Evolutionary conservation across 2,888 invertebrate species (phyloP), one percentile per base, ranked within the genome.

Genomic region (Drosophila koepferae): DNA sequence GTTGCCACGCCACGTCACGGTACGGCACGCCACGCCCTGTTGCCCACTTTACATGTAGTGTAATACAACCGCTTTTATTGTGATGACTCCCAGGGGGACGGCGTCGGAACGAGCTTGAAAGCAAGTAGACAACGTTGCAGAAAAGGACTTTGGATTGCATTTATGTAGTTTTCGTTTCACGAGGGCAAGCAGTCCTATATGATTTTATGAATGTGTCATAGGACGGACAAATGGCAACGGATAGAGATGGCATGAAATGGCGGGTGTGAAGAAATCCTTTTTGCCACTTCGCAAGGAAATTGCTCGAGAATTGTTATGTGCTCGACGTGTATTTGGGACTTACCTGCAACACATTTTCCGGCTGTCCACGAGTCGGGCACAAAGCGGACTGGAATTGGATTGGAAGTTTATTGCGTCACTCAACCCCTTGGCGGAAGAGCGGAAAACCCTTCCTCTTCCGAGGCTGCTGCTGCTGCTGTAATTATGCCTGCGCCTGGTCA

Each of bases 401-500:
- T 63, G 66, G 38, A 9, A 23, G 23, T 31, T 56, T 43, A 36
- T 46, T 71, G 67, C 44, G 62, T 28, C 36, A 49, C 67, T 56
- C 74, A 77, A 77, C 81, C 81, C 82, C 69, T 81, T 85, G 46
- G 12, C 54, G 7, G 14, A 41, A 89, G 86, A 75, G 80, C 54
- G 7, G 14, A 41, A 89, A 89, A 80, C 82, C 85, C 90, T 87
- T 82, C 90, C 85, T 82, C 80, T 55, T 56, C 46, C 67, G 44
- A 23, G 67, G 61, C 88, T 63, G 80, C 46, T 43, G 43, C 77
- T 49, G 16, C n/a, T 20, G 23, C 82, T 20, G 51, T 51, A 89
- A 89, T 89, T 85, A 84, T 64, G 73, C 62, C 66, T 73, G 54
- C 49, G 40, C 81, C 60, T 58, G 75, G 90, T 90, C 90, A 91